Conservation (phyloP, 2,888 invertebrate genomes). For the Mythimna albipuncta region DNA sequence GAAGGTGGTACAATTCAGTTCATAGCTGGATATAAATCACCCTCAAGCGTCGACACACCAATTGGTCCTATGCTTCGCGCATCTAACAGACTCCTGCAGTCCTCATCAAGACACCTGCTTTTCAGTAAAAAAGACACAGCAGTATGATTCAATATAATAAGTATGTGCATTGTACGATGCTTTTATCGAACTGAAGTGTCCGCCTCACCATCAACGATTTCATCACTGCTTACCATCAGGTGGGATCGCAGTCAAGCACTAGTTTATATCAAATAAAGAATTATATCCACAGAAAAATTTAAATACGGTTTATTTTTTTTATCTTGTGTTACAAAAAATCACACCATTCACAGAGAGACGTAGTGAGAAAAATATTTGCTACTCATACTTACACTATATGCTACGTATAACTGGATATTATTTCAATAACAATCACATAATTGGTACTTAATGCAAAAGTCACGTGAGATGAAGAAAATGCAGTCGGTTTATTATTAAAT, state of each 20-base stretch:
- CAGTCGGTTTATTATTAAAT: constrained; percentile 10
- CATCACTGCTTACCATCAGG: no score
- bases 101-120: no score
- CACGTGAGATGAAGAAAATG: background rate
- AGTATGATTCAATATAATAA: no score
- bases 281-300: background rate
- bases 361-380: background rate
- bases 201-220: no score
- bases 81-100: no score
- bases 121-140: no score
- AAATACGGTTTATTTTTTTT: background rate
- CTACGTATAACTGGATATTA: constrained; percentile 24
- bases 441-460: background rate
- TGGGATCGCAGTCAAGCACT: no score
- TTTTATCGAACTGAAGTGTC: background rate
- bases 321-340: background rate
- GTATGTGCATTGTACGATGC: background rate
- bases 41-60: background rate
- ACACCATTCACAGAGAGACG: background rate
- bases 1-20: background rate
- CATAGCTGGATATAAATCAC: background rate
- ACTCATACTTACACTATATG: background rate
- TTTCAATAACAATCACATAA: constrained; percentile 23
- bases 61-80: background rate
- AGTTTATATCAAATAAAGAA: no score